Evolutionary conservation across 2,888 invertebrate genomes (phyloP).

Genomic region (Drosophila anomalata): DNA sequence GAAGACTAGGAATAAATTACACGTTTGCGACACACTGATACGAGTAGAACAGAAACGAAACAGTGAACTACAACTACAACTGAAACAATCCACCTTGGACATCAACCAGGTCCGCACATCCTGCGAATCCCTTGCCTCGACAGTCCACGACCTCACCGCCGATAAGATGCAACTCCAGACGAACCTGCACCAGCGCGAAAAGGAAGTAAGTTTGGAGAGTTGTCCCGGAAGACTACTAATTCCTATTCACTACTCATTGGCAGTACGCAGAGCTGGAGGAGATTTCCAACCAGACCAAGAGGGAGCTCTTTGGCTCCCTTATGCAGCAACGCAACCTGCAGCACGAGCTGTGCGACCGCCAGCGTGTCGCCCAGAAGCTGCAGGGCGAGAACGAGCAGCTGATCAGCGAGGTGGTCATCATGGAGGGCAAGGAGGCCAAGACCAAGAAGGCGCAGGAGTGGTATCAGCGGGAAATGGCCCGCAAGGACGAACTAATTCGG

Average conservation of each 20-base stretch:
- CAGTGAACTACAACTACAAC: conserved; percentile 69
- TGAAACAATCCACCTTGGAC: conserved; percentile 62
- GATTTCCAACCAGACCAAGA: conserved; percentile 57
- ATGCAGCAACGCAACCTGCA: conserved; percentile 65
- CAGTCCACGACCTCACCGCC: conserved; percentile 61
- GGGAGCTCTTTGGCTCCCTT: conserved; percentile 62
- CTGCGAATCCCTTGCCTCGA: conserved; percentile 62
- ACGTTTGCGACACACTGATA: conserved; percentile 74
- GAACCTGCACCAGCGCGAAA: conserved; percentile 46
- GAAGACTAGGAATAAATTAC: conserved; percentile 71
- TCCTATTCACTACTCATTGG: conserved; percentile 16
- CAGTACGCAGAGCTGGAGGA: conserved; percentile 56
- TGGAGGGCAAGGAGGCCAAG: conserved; percentile 42
- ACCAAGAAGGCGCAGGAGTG: conserved; percentile 39
- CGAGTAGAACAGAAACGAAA: conserved; percentile 80
- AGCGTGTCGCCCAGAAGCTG: conserved; percentile 43
- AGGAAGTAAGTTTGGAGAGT: conserved; percentile 27
- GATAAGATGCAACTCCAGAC: conserved; percentile 60
- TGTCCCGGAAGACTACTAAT: not conserved
- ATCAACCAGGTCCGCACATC: conserved; percentile 59
- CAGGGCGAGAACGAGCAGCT: conserved; percentile 55
- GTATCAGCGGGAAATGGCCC: conserved; percentile 40
- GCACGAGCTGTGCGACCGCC: conserved; percentile 58
- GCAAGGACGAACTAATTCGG: conserved; percentile 44
- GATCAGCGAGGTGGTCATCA: conserved; percentile 57